These are phyloP conservation scores for Scopus umbretta DNA, from an alignment of 2,113 vertebrate genomes.

Conservation along the genomic window DNA sequence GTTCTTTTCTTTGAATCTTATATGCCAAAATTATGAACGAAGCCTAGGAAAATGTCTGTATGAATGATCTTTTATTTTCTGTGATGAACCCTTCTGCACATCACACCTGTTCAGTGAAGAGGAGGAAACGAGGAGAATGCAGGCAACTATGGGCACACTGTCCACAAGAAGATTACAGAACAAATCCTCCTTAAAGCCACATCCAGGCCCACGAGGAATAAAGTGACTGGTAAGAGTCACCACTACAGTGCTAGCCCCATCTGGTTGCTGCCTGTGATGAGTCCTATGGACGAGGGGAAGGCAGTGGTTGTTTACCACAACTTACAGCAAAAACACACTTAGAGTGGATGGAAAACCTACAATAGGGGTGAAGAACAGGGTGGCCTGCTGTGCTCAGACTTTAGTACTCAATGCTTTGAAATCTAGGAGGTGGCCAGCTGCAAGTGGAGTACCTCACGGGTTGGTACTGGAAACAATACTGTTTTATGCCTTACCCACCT, in stretches of 20 bases:
- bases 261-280: neutral
- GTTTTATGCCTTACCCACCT: neutral
- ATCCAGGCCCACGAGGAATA: neutral
- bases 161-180: neutral
- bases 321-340: neutral
- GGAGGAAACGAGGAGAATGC: neutral
- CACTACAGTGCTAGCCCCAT: rapidly evolving
- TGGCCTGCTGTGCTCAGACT: neutral
- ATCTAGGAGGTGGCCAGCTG: neutral
- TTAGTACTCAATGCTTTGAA: neutral
- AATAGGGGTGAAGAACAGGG: neutral
- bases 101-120: rapidly evolving
- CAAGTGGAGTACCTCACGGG: neutral
- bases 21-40: neutral
- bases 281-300: neutral
- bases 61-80: neutral
- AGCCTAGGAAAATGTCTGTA: neutral
- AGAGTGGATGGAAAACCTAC: neutral
- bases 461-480: neutral
- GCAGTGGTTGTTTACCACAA: neutral
- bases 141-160: neutral
- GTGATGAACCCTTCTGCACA: neutral
- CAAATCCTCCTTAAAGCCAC: neutral
- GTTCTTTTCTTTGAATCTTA: neutral
- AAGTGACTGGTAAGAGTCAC: rapidly evolving